Evolutionary conservation across 2,113 vertebrate species (phyloP), one percentile per base, ranked within the genome.

Genomic region (Calidris pugnax): DNA sequence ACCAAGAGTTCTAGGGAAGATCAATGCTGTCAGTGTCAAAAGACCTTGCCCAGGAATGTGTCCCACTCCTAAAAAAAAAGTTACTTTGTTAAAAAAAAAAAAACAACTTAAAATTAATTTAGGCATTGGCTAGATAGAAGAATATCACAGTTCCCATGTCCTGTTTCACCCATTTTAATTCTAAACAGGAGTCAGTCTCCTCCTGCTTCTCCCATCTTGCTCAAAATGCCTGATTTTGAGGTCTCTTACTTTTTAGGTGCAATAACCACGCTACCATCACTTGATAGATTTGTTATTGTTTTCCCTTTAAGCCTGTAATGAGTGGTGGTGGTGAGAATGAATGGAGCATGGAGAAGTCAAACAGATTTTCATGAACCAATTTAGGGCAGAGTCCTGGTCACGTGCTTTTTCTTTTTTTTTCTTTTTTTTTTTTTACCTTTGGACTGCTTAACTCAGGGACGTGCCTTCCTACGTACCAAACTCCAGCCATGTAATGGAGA

Each of bases 291-390:
- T 75, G 14, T 69, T 47, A 76, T 35, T 72, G 39, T 81, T 78
- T 94, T 88, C 67, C 57, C 85, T 84, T 77, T 81, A 95, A 96
- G 93, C 47, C 68, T 75, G 41, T 64, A 79, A 57, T 33, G 64
- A 62, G 23, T 88, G 43, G 3, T 56, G 45, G 35, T 53, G 60
- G 55, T 75, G 72, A 91, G 76, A 93, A 95, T 80, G 85, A 93
- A 92, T 85, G 79, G 92, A 94, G 90, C 95, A 84, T 90, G 62
- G 91, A 92, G 68, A 96, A 96, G 41, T 43, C 81, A 96, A 79
- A 66, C 10, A 90, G 81, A 95, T 82, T 94, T 94, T 81, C 11
- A 1, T 14, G 50, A 95, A 89, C 59, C 45, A 87, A 71, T 92
- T 78, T 63, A 90, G 90, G 67, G 67, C 91, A 94, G 85, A 94